Evolutionary conservation across 2,113 vertebrate species (phyloP).

Genomic region (Plotosus lineatus): DNA sequence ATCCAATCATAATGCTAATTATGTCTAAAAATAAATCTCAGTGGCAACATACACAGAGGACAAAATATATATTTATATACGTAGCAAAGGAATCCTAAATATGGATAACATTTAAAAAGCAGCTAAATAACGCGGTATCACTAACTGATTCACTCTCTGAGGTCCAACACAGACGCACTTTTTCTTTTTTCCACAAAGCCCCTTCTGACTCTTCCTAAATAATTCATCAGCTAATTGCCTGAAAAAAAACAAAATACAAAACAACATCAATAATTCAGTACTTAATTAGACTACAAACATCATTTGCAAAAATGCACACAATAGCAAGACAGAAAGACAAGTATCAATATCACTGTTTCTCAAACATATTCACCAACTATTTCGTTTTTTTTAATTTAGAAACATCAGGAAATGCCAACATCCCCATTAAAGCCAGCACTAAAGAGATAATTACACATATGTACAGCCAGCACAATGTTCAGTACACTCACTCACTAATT

Average conservation of each 20-base stretch:
- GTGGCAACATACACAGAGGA: background rate
- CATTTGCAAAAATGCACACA: constrained; percentile 66
- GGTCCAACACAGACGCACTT: background rate
- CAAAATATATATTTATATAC: no score
- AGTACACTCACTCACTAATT: no score
- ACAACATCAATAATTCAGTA: constrained; percentile 84
- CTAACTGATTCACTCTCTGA: background rate
- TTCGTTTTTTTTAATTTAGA: background rate
- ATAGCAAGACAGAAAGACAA: constrained; percentile 15
- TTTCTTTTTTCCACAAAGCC: constrained; percentile 6
- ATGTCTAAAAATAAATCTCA: no score
- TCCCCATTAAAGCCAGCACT: background rate
- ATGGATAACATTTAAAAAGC: background rate
- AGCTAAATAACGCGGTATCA: constrained; percentile 5
- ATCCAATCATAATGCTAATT: no score
- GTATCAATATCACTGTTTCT: background rate
- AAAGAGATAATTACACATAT: background rate
- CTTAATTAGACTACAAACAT: constrained; percentile 82
- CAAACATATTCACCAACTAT: background rate
- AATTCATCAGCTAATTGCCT: constrained; percentile 43
- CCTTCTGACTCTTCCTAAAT: constrained; percentile 39
- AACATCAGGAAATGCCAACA: background rate
- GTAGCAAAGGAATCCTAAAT: background rate
- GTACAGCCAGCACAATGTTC: background rate
- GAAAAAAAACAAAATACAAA: constrained; percentile 40